Conservation (phyloP, 2,113 vertebrate species). For the Barbus barbus region DNA sequence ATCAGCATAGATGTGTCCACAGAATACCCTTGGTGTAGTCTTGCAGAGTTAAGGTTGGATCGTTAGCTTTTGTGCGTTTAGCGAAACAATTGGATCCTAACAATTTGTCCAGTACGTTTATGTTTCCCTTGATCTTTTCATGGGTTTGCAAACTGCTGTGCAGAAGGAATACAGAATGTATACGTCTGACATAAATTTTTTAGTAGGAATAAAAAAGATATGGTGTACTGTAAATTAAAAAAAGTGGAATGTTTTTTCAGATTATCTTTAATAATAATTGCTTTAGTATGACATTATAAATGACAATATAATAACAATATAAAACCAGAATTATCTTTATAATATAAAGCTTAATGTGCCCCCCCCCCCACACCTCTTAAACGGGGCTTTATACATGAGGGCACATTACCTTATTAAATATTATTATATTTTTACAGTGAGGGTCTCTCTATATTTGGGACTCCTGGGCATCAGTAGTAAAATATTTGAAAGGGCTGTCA, state of each 20-base stretch:
- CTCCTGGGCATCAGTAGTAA: no score
- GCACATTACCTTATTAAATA: neutral
- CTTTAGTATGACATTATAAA: neutral
- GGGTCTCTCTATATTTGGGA: no score
- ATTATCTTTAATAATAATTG: neutral
- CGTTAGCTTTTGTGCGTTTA: neutral
- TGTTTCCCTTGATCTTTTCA: neutral
- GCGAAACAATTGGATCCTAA: neutral
- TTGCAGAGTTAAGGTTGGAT: neutral
- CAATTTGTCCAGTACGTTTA: neutral
- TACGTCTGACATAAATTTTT: neutral
- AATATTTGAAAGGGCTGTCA: no score
- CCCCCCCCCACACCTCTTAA: neutral
- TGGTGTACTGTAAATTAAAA: no score
- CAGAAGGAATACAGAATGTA: neutral
- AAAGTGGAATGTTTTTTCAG: neutral
- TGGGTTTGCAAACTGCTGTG: neutral
- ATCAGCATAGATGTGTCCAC: slow-evolving; percentile 30
- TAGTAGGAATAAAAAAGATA: neutral
- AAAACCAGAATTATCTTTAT: neutral
- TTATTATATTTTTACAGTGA: neutral
- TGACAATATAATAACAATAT: no score
- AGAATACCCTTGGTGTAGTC: neutral
- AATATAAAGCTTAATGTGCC: neutral
- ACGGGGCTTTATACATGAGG: neutral